Evolutionary conservation across 1,140 invertebrate species (phyloP).

Genomic region (Drosophila orosa): DNA sequence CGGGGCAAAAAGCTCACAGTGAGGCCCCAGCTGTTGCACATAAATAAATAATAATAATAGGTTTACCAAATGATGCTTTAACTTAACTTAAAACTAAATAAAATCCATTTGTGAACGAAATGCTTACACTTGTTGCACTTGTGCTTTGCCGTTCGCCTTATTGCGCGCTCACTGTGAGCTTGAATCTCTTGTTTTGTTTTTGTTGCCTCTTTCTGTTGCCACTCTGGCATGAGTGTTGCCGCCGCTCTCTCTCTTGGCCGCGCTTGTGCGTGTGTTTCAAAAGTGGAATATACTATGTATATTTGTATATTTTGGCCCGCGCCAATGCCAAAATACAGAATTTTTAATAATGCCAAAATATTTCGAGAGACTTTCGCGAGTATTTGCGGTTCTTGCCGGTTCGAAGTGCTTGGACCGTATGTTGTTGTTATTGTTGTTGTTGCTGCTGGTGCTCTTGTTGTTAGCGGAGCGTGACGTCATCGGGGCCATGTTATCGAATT

Average conservation of each 20-base stretch:
- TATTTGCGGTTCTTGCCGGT: constrained; percentile 44
- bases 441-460: not conserved
- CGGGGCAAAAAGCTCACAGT: not conserved
- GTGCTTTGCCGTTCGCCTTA: no score
- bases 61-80: not conserved
- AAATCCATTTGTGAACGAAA: not conserved
- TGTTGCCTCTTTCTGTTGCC: constrained; percentile 6
- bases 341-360: constrained; percentile 48
- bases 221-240: constrained; percentile 17
- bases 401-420: constrained; percentile 22
- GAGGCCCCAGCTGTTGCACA: not conserved
- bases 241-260: constrained; percentile 5
- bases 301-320: constrained; percentile 16
- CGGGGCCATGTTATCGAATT: constrained; percentile 27
- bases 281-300: constrained; percentile 14
- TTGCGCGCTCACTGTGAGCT: constrained; percentile 1
- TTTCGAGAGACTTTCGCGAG: constrained; percentile 17
- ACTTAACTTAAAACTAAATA: not conserved
- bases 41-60: no score
- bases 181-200: constrained; percentile 15
- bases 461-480: constrained; percentile 22
- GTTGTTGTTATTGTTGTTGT: constrained; percentile 2
- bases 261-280: constrained; percentile 29
- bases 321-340: constrained; percentile 41
- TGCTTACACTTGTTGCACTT: not conserved